Percentiles rank a stretch among this genome's conserved stretches.
Conservation (phyloP, 2,888 invertebrate genomes). For the Onchidella celtica region DNA sequence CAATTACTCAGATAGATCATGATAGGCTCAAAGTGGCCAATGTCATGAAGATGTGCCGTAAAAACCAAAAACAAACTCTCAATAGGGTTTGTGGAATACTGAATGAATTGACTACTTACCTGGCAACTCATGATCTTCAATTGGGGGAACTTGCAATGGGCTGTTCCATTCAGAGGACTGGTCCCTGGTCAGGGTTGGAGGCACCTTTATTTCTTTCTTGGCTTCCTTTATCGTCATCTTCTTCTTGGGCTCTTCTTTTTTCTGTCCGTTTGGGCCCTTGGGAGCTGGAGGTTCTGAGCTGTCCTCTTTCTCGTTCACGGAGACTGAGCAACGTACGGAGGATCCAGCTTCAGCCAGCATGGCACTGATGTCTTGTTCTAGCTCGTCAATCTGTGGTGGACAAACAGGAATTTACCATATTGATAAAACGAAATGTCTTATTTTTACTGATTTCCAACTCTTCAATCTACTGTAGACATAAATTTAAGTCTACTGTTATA, state of each 20-base stretch:
- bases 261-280: conserved; percentile 10
- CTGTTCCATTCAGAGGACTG: too few relatives aligned
- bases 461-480: too few relatives aligned
- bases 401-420: not conserved
- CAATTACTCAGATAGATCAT: too few relatives aligned
- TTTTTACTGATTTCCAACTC: not conserved
- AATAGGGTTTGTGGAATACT: not conserved
- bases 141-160: not conserved
- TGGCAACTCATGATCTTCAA: conserved; percentile 14
- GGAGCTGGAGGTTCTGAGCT: not conserved
- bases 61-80: not conserved
- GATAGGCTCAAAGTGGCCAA: too few relatives aligned
- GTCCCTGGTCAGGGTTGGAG: not conserved
- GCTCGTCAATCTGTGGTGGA: not conserved
- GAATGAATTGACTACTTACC: conserved; percentile 20
- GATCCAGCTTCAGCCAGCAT: not conserved
- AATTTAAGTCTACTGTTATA: too few relatives aligned
- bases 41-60: too few relatives aligned
- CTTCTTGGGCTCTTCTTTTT: conserved; percentile 15
- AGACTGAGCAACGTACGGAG: conserved; percentile 1
- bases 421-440: not conserved
- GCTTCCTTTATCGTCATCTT: not conserved
- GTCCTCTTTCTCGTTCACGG: conserved; percentile 9
- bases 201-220: not conserved
- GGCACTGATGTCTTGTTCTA: not conserved